phyloP scores from a whole-genome alignment of 1,140 invertebrate genomes.

The Ptiloglossa arizonensis region DNA sequence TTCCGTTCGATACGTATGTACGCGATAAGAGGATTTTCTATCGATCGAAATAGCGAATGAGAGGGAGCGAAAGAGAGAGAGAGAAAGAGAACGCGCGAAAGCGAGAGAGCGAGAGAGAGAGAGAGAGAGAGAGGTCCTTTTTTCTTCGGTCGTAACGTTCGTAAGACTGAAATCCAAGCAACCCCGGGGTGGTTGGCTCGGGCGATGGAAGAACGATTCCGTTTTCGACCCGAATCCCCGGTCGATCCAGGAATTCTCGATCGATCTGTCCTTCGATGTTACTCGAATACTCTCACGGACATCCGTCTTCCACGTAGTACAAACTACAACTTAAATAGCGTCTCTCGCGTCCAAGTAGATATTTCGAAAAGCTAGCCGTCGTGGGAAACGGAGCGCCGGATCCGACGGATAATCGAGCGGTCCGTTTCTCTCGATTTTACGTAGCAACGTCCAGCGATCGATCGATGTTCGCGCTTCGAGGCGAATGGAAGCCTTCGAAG shows the following conservation, averaged over 20 bases:
- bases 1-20: slow-evolving; percentile 40
- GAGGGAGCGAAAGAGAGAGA: neutral
- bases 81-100: no score
- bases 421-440: slow-evolving; percentile 24
- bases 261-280: slow-evolving; percentile 51
- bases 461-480: neutral
- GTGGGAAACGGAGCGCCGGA: slow-evolving; percentile 18
- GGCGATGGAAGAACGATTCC: slow-evolving; percentile 6
- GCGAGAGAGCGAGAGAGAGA: slow-evolving; percentile 1
- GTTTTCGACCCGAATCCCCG: slow-evolving; percentile 14
- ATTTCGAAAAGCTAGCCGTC: slow-evolving; percentile 25
- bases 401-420: neutral
- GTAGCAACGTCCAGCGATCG: slow-evolving; percentile 16
- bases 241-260: neutral
- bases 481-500: slow-evolving; percentile 4
- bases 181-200: neutral
- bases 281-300: slow-evolving; percentile 53
- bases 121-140: neutral
- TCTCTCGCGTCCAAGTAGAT: slow-evolving; percentile 56
- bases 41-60: slow-evolving; percentile 6
- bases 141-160: slow-evolving; percentile 16
- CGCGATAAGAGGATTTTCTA: slow-evolving; percentile 40
- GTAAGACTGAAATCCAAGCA: slow-evolving; percentile 40
- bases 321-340: slow-evolving; percentile 66
- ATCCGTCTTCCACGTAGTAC: slow-evolving; percentile 78